Base-by-base conservation (phyloP, 2,888 invertebrate species). In the Napeogenes sylphis region DNA sequence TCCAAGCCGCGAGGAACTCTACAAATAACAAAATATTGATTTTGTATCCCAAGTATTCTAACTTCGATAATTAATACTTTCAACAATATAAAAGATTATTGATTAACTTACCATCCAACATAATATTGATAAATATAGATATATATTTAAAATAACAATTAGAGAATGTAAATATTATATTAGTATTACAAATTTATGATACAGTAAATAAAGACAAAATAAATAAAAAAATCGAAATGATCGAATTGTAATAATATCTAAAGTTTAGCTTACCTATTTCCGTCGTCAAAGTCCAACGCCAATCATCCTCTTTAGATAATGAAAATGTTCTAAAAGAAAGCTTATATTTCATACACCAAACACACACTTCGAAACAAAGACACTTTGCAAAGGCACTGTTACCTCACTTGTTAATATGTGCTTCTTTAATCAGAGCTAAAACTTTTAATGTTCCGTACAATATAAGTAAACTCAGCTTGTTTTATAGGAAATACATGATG, bases 1-100 rank as follows among this genome's bases (percentile, higher is more conserved):
- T 94, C 94, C 64, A 94, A 75, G 0, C 94, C 94, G 56, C 91
- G 88, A 0, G 94, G 92, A 12, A 93, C 92, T 75, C 94, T 94
- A 77, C 30, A 73, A 73, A 71, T 8, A 55, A 56, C 10, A n/a
- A 12, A 21, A 12, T 42, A 59, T 32, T 55, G 51, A 54, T 38
- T 53, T 51, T 51, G 51, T 30, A 30, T 12, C 51, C 51, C 51
- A 8, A 51, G 51, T 51, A 42, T 42, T 42, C 12, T 42, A 42
- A 42, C 35, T n/a, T 47, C 32, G 6, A 32, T 56, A 56, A 56
- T 58, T 64, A 51, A 45, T 21, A 42, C 6, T 14, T 12, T 10
- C 32, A 33, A 38, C 14, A 47, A 47, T 10, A 12, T 10, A 14
- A 33, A 38, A 51, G 38, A n/a, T 38, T 51, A 58, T 58, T 58